phyloP scores from a whole-genome alignment of 2,888 invertebrate species.

The Emesis castigata region DNA sequence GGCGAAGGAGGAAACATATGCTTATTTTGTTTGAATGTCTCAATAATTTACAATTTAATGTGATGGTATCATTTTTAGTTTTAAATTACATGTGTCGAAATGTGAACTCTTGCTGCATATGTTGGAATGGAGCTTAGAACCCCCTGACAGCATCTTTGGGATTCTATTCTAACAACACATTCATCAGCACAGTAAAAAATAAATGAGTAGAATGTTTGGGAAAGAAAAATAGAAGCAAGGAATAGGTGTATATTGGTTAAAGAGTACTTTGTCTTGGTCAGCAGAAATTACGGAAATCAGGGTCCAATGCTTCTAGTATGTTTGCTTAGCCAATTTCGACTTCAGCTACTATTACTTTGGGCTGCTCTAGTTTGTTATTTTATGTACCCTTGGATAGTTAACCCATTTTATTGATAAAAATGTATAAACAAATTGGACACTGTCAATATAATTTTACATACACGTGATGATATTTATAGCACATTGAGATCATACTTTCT shows the following conservation, averaged over 20 bases:
- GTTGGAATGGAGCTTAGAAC: neutral
- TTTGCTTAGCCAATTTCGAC: neutral
- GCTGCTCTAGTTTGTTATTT: neutral
- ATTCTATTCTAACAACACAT: neutral
- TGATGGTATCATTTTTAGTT: neutral
- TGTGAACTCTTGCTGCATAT: neutral
- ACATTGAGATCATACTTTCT: too few species aligned
- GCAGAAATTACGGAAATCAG: neutral
- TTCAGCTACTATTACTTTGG: neutral
- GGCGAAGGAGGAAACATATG: too few species aligned
- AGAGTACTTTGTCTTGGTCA: neutral
- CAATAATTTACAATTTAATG: neutral
- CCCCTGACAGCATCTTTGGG: neutral
- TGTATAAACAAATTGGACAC: neutral
- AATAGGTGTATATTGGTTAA: neutral
- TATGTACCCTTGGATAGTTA: neutral
- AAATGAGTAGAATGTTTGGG: neutral
- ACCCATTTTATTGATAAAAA: neutral
- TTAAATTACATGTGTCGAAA: neutral
- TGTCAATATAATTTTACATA: neutral
- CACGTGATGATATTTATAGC: neutral
- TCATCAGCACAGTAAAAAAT: neutral
- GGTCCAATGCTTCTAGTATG: neutral
- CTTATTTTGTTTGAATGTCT: too few species aligned
- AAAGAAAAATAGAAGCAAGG: neutral